Percentiles rank a stretch among this genome's conserved stretches.
These are phyloP conservation scores for Eremophila alpestris DNA, from an alignment of 2,797 vertebrate genomes.

Conservation along the genomic window DNA sequence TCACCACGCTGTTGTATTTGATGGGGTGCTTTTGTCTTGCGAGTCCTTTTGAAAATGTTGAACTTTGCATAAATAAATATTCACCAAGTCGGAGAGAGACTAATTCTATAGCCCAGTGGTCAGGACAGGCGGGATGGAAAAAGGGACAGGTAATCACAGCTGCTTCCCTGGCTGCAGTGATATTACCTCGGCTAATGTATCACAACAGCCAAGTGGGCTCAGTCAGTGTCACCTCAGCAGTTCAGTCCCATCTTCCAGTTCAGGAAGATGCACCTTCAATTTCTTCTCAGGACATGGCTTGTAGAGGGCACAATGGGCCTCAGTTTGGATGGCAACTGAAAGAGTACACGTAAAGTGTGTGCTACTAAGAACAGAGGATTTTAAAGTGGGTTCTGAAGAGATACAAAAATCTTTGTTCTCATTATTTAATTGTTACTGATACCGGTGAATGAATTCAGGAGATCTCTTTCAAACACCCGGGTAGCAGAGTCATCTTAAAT, in stretches of 20 bases:
- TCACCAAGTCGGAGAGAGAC: background rate
- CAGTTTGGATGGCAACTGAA: background rate
- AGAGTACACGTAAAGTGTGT: background rate
- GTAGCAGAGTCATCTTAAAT: background rate
- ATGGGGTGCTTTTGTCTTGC: slow-evolving; percentile 26
- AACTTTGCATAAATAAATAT: slow-evolving; percentile 66
- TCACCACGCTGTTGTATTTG: background rate
- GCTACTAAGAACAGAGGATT: background rate
- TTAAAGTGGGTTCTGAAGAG: background rate
- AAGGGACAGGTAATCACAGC: slow-evolving; percentile 31
- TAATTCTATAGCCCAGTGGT: background rate
- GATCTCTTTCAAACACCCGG: background rate
- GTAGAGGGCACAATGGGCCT: background rate
- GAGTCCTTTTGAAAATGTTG: slow-evolving; percentile 20
- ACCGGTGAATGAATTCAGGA: background rate
- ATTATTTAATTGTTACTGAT: background rate
- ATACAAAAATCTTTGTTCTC: background rate
- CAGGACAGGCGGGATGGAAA: background rate
- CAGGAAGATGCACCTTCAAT: background rate
- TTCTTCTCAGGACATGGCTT: background rate
- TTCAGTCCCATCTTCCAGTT: background rate
- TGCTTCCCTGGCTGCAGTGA: background rate
- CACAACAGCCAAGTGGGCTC: background rate
- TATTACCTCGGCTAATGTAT: background rate
- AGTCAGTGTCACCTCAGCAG: background rate